These are phyloP conservation scores for Pachyrhynchus sulphureomaculatus DNA, from an alignment of 1,140 invertebrate species.

Conservation along the genomic window DNA sequence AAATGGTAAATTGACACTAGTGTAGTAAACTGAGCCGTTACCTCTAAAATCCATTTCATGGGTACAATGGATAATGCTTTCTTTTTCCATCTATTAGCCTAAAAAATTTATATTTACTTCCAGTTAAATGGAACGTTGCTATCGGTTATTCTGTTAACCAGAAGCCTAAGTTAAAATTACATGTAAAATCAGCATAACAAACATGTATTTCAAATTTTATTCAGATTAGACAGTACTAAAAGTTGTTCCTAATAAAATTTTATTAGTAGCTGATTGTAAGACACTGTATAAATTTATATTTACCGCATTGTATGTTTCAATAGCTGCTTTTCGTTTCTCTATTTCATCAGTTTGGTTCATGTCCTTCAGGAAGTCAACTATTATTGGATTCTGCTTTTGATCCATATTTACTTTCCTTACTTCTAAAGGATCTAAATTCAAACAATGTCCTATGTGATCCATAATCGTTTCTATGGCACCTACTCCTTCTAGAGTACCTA, in stretches of 20 bases:
- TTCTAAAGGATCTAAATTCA: constrained; percentile 67
- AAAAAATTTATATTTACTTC: not conserved
- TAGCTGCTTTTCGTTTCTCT: constrained; percentile 55
- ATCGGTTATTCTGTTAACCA: too few species aligned
- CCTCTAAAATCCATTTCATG: constrained; percentile 65
- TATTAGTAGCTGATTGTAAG: too few species aligned
- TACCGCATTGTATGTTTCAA: constrained; percentile 62
- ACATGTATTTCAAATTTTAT: too few species aligned
- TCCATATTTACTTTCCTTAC: constrained; percentile 65
- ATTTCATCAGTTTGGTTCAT: constrained; percentile 63
- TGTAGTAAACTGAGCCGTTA: constrained; percentile 61
- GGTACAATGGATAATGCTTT: constrained; percentile 67
- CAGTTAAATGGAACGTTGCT: too few species aligned
- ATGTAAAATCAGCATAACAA: too few species aligned
- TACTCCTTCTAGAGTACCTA: constrained; percentile 58
- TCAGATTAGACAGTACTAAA: too few species aligned
- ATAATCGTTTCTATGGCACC: constrained; percentile 74
- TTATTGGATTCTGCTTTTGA: constrained; percentile 13
- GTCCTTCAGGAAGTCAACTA: constrained; percentile 56
- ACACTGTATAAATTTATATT: not conserved
- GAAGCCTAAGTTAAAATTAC: too few species aligned
- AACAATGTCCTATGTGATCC: constrained; percentile 72
- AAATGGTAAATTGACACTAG: constrained; percentile 71
- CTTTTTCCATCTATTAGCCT: constrained; percentile 74
- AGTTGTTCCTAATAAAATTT: too few species aligned